Base-by-base conservation (phyloP, 2,888 invertebrate genomes). In the Laothoe populi region DNA sequence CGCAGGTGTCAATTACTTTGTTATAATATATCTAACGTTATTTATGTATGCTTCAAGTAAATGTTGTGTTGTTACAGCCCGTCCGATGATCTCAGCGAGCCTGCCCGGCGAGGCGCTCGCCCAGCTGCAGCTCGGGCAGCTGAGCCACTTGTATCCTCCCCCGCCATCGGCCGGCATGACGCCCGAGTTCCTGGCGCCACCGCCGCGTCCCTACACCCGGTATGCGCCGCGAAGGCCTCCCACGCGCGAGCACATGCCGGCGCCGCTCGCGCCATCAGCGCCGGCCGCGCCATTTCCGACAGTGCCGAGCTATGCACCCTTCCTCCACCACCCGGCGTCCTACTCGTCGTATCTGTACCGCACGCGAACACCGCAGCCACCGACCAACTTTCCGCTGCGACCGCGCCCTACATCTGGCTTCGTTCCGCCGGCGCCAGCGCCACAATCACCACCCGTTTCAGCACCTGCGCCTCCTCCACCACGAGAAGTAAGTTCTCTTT, bases 81-180 rank as follows among this genome's bases (percentile, higher is more conserved):
- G 78, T 86, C 93, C 94, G 94, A 95, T 95, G 95, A 95, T 95
- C 94, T 95, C 95, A 83, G 95, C 95, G 86, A 92, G 93, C 82
- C 92, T 93, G 82, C 94, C 94, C 86, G 94, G 95, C 93, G 95
- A 95, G 94, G 95, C 95, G 90, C 90, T 92, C 80, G 90, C 90
- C 81, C 93, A 90, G 90, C 90, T 92, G 78, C 92, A 92, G 86
- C 89, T 93, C 81, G 90, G 93, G 86, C 94, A 93, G 90, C 93
- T 93, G 85, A 92, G 90, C 86, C 92, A 93, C 89, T 92, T 94
- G 85, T 93, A 94, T 82, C 93, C 92, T 81, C 93, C 92, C 78
- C 93, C 89, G 64, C 88, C 91, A 68, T 82, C 86, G 72, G 72
- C 84, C 81, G 82, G 87, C 73, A 90, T 93, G 88, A 90, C 93